Evolutionary conservation across 2,113 vertebrate species (phyloP).

Genomic region (Takifugu flavidus): DNA sequence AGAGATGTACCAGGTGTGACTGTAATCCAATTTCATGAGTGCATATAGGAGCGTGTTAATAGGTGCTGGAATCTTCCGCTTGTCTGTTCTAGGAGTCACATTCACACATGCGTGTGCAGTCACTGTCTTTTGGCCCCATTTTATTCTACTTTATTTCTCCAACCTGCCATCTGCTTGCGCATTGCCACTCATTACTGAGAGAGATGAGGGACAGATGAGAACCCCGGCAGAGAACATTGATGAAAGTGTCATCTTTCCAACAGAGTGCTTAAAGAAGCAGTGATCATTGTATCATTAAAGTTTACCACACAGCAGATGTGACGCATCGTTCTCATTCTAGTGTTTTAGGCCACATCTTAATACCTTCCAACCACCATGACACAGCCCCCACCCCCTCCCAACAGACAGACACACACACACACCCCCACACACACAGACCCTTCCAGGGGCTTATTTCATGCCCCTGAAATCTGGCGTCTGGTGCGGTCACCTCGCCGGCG

Average conservation of each 20-base stretch:
- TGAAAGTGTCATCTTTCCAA: too few species aligned
- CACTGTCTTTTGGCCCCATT: background rate
- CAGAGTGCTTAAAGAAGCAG: too few species aligned
- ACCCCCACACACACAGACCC: conserved; percentile 4
- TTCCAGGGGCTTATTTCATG: conserved; percentile 43
- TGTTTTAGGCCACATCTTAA: background rate
- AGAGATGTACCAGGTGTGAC: conserved; percentile 12
- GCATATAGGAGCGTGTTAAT: conserved; percentile 9
- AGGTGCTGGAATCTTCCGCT: background rate
- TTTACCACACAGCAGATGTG: background rate
- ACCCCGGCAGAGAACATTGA: too few species aligned
- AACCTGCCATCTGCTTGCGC: too few species aligned
- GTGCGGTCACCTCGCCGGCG: conserved; percentile 16
- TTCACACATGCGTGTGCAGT: too few species aligned
- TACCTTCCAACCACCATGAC: background rate
- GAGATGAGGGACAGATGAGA: too few species aligned
- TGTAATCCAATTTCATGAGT: conserved; percentile 25
- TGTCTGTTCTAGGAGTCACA: too few species aligned
- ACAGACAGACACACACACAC: background rate
- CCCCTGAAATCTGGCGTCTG: conserved; percentile 41
- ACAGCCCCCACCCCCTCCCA: background rate
- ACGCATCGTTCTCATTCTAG: background rate
- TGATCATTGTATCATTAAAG: background rate
- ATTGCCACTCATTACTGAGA: too few species aligned
- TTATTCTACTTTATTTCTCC: background rate